These are phyloP conservation scores for Verasper variegatus DNA, from an alignment of 2,113 vertebrate species.

Conservation along the genomic window DNA sequence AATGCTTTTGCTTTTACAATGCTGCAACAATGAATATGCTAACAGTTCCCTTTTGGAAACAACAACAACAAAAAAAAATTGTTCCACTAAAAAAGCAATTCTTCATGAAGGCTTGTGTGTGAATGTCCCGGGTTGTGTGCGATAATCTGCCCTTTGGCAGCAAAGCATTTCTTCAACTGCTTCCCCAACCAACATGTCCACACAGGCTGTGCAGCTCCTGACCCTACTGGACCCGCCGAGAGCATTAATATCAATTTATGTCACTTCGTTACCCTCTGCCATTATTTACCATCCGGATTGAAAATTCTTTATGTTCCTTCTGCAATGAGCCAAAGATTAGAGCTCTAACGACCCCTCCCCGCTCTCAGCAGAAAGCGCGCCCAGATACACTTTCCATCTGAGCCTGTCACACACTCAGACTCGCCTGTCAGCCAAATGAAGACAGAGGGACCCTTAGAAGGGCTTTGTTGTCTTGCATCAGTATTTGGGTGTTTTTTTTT, in stretches of 20 bases:
- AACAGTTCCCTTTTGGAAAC: constrained; percentile 50
- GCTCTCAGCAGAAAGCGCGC: constrained; percentile 74
- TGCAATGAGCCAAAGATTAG: constrained; percentile 67
- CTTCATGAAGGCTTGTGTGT: constrained; percentile 14
- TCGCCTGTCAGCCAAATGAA: constrained; percentile 75
- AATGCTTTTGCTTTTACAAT: constrained; percentile 47
- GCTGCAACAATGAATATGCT: constrained; percentile 55
- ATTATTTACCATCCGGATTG: constrained; percentile 71
- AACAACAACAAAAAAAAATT: constrained; percentile 36
- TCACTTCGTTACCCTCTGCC: constrained; percentile 74
- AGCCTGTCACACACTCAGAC: constrained; percentile 68
- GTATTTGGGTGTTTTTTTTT: constrained; percentile 42
- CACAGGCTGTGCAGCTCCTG: constrained; percentile 37
- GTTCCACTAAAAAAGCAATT: constrained; percentile 44
- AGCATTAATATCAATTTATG: constrained; percentile 79
- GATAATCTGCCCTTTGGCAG: constrained; percentile 44
- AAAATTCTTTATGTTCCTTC: constrained; percentile 58
- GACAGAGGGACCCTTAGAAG: constrained; percentile 61
- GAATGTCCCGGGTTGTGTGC: constrained; percentile 9
- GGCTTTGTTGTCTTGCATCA: constrained; percentile 47
- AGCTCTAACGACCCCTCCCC: constrained; percentile 72
- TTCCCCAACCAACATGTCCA: constrained; percentile 40
- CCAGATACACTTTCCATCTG: constrained; percentile 77
- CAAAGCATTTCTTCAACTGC: constrained; percentile 39
- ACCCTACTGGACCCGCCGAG: constrained; percentile 49